phyloP scores from a whole-genome alignment of 1,140 invertebrate genomes.

The Eumeta japonica region DNA sequence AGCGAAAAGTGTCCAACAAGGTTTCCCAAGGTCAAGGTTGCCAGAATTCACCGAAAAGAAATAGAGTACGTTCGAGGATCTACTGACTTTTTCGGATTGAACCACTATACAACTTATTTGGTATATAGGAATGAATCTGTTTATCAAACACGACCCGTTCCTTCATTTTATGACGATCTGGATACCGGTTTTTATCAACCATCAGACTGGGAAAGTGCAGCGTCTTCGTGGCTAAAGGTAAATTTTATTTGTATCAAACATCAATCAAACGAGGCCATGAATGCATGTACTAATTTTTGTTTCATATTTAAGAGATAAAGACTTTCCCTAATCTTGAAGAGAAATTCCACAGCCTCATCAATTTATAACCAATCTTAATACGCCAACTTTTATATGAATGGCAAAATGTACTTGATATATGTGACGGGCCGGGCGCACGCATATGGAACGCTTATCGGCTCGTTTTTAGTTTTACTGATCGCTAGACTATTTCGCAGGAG shows the following conservation, averaged over 20 bases:
- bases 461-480: too few species aligned
- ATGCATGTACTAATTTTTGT: too few species aligned
- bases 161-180: slow-evolving; percentile 1
- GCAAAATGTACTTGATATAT: too few species aligned
- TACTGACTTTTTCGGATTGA: slow-evolving; percentile 34
- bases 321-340: too few species aligned
- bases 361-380: too few species aligned
- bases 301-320: too few species aligned
- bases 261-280: too few species aligned
- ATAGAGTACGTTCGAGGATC: slow-evolving; percentile 51
- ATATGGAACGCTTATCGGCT: too few species aligned
- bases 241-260: background rate
- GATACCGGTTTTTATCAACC: background rate
- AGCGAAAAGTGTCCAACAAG: slow-evolving; percentile 28
- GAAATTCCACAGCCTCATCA: too few species aligned
- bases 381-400: too few species aligned
- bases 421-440: too few species aligned
- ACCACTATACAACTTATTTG: slow-evolving; percentile 27
- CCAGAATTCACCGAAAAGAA: slow-evolving; percentile 42
- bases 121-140: slow-evolving; percentile 13
- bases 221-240: background rate
- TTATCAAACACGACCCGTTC: background rate
- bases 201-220: background rate
- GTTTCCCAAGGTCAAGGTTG: slow-evolving; percentile 24
- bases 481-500: too few species aligned